These are phyloP conservation scores for Tetranychus cinnabarinus DNA, from an alignment of 1,140 invertebrate genomes.

Conservation along the genomic window DNA sequence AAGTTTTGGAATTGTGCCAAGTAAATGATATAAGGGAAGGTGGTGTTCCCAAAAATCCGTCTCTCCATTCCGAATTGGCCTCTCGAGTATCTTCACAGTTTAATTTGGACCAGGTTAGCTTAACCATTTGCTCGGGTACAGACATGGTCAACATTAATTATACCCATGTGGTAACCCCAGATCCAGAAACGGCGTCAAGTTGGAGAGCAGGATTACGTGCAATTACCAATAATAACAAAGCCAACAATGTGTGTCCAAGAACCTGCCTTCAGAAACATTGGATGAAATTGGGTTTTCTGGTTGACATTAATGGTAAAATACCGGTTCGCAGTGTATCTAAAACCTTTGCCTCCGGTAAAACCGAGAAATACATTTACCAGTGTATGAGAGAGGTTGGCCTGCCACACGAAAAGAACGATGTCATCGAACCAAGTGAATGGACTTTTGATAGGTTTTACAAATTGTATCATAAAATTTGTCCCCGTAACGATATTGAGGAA, in stretches of 20 bases:
- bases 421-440: constrained; percentile 78
- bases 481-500: constrained; percentile 95
- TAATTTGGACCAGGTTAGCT: constrained; percentile 66
- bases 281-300: constrained; percentile 81
- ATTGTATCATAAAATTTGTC: constrained; percentile 96
- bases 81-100: constrained; percentile 30
- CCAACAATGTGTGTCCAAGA: constrained; percentile 79
- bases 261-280: constrained; percentile 96
- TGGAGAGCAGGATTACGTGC: constrained; percentile 72
- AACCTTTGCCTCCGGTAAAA: constrained; percentile 87
- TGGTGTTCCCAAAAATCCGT: constrained; percentile 61
- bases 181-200: constrained; percentile 74
- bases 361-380: constrained; percentile 93
- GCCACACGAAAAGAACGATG: constrained; percentile 82
- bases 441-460: constrained; percentile 98
- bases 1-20: constrained; percentile 86
- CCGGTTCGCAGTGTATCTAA: constrained; percentile 81
- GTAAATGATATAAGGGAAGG: constrained; percentile 83
- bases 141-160: constrained; percentile 96
- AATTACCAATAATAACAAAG: constrained; percentile 91
- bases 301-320: constrained; percentile 81
- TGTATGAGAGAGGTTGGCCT: constrained; percentile 77
- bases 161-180: constrained; percentile 81
- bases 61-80: constrained; percentile 48
- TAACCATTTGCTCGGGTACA: constrained; percentile 95